Evolutionary conservation across 2,113 vertebrate species (phyloP), one percentile per base, ranked within the genome.

Genomic region (Sinosuthora webbiana): DNA sequence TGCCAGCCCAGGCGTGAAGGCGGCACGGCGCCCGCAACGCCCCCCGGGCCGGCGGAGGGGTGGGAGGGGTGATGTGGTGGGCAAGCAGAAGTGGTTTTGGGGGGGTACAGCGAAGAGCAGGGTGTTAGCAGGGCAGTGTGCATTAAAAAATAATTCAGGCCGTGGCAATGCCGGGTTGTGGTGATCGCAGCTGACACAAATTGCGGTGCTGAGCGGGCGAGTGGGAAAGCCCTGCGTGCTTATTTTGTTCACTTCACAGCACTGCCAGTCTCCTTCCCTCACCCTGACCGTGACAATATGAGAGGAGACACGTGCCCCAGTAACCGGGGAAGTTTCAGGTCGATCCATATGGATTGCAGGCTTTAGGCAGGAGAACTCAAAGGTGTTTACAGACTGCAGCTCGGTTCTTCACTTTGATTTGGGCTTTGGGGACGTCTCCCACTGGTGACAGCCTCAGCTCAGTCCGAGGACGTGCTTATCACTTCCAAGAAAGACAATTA

Each of bases 1-100:
- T 93, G 82, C 93, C 87, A 91, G 77, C 78, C 90, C 87, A 87
- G 88, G 89, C 83, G 65, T 83, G 93, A 95, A 92, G 69, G 83
- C 67, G 0, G 83, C 89, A 9, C 7, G 1, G 13, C 0, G 14
- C 18, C 41, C 31, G 1, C 2, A 0, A 30, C 84, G 63, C 16
- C 85, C 56, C 56, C 44, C 21, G 33, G 44, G 64, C 44, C 1
- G 5, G 35, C 5, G 6, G 10, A 1, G n/a, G 27, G n/a, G 27
- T 0, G 10, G 62, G 42, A 37, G 44, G 37, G 27, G 16, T 52
- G 52, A 23, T 28, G 71, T 27, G 35, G 23, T 19, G 68, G 33
- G 28, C 15, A 15, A 19, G 50, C 30, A 31, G 20, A 16, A 57
- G 41, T 10, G 65, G 27, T 8, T 37, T 7, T 39, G 5, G 27